Conservation (phyloP, 2,797 vertebrate species). For the Anas bahamensis region DNA sequence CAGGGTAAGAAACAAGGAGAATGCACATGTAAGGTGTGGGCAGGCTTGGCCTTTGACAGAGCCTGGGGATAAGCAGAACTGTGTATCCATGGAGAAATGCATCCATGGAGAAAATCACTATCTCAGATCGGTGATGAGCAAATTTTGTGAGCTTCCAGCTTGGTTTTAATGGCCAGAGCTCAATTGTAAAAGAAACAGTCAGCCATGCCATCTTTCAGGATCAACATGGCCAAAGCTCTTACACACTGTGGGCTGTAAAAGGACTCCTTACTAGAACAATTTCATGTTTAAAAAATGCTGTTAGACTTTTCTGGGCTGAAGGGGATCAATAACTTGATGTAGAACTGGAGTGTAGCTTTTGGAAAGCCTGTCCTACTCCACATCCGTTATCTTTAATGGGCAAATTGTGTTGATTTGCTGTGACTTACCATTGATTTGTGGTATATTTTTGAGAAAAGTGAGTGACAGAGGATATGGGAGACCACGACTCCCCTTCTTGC, state of each 20-base stretch:
- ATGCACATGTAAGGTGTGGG: neutral
- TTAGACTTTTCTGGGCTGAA: neutral
- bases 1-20: slow-evolving; percentile 1
- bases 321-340: neutral
- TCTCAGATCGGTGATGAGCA: neutral
- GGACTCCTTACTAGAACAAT: neutral
- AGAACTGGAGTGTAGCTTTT: neutral
- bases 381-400: neutral
- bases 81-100: neutral
- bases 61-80: neutral
- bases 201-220: neutral
- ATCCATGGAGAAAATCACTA: neutral
- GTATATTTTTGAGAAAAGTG: neutral
- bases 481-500: neutral
- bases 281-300: neutral
- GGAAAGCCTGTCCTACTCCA: neutral
- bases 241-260: neutral
- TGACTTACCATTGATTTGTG: neutral
- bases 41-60: neutral
- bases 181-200: neutral
- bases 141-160: neutral
- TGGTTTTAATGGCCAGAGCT: neutral
- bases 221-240: neutral
- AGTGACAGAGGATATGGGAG: neutral
- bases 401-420: neutral